phyloP scores from a whole-genome alignment of 2,888 invertebrate genomes.

The Andricus curvator region DNA sequence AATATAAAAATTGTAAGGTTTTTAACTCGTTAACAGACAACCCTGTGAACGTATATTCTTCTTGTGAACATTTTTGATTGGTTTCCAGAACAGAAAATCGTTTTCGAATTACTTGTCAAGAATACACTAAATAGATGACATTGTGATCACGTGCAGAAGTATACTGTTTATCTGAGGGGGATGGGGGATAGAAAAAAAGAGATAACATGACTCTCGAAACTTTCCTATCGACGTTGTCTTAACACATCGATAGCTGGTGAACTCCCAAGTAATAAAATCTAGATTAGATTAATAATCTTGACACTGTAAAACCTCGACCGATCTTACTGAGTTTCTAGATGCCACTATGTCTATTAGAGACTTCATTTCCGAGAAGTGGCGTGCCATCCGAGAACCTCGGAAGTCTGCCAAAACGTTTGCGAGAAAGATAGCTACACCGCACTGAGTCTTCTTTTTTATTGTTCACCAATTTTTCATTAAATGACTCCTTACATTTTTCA shows the following conservation, averaged over 20 bases:
- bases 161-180: not conserved
- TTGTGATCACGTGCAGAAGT: not conserved
- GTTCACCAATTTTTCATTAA: too few relatives aligned
- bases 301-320: not conserved
- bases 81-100: too few relatives aligned
- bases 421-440: not conserved
- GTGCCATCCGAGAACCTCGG: slow-evolving; percentile 2
- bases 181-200: not conserved
- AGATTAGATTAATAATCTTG: not conserved
- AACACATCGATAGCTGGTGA: not conserved
- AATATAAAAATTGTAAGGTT: too few relatives aligned
- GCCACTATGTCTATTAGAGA: slow-evolving; percentile 25
- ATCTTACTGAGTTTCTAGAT: slow-evolving; percentile 12
- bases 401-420: slow-evolving; percentile 5
- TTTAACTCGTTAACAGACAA: too few relatives aligned
- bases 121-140: not conserved
- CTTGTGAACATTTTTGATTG: too few relatives aligned
- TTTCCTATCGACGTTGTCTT: slow-evolving; percentile 15
- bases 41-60: too few relatives aligned
- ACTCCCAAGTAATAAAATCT: not conserved
- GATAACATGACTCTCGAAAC: not conserved
- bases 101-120: not conserved
- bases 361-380: slow-evolving; percentile 27
- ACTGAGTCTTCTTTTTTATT: not conserved
- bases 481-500: not conserved